Evolutionary conservation across 1,140 invertebrate genomes (phyloP), one percentile per base, ranked within the genome.

Genomic region (Polyergus mexicanus): DNA sequence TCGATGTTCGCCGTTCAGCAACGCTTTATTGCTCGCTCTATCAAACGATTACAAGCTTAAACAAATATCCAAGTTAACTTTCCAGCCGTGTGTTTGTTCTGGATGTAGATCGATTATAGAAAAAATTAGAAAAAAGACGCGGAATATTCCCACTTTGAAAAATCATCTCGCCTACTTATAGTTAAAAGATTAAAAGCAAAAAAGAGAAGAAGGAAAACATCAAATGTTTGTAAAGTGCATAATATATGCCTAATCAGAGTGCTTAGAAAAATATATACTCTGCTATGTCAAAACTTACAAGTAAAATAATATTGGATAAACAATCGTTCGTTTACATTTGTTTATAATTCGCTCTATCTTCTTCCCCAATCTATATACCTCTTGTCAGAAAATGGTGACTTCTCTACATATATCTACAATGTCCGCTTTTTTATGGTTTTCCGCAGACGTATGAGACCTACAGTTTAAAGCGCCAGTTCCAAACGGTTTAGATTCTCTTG

Each of bases 11-110:
- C 68, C 54, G 25, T 72, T 81, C 35, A 81, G n/a, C 41, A 56
- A 8, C 13, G 47, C 41, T 83, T 83, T 74, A 72, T 81, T 72
- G 78, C 66, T n/a, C 32, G 63, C n/a, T 80, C 54, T 60, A 60
- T 1, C 35, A 60, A 81, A 60, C 25, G 13, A 8, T 54, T 35
- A n/a, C 38, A 25, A 81, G 54, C 41, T 83, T 56, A 22, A 32
- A 56, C 25, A 47, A 72, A 28, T 19, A 28, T 22, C 25, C 7
- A 32, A 83, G 38, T 72, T 47, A 35, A 41, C 38, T 81, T 32
- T 1, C 38, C 8, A n/a, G 28, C 19, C 3, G 22, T n/a, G 25
- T 44, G 25, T 74, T 32, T 54, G 69, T 54, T 72, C 47, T 41
- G 13, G 19, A 5, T 38, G 13, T 60, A 72, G 54, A 83, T 74